A percentile compares a stretch with the other conserved stretches of the same genome.
These are phyloP conservation scores for Herpailurus yagouaroundi DNA, from an alignment of 2,113 vertebrate genomes.

Conservation along the genomic window DNA sequence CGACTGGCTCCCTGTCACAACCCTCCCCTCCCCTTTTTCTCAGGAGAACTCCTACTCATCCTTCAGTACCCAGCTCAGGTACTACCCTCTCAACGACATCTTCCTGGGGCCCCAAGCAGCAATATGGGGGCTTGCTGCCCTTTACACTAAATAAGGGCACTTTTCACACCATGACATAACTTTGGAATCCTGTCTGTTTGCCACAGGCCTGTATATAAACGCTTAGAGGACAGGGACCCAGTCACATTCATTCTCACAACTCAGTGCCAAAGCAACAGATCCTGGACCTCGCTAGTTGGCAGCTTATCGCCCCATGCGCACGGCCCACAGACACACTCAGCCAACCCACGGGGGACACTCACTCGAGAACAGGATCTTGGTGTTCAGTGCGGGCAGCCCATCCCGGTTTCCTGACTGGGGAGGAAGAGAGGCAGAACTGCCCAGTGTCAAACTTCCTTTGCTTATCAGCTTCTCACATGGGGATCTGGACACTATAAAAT, in stretches of 20 bases:
- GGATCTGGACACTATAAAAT: constrained; percentile 87
- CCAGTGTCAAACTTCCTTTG: constrained; percentile 90
- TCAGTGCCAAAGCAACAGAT: background rate
- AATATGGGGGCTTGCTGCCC: fast-evolving
- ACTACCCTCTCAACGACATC: background rate
- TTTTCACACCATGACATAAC: fast-evolving
- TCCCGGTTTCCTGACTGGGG: constrained; percentile 92
- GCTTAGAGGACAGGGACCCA: background rate
- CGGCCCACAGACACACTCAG: fast-evolving
- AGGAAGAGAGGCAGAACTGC: constrained; percentile 94
- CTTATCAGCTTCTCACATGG: constrained; percentile 94
- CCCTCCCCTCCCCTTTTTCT: background rate
- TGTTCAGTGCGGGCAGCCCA: constrained; percentile 91
- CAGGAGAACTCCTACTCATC: background rate
- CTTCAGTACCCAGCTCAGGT: background rate
- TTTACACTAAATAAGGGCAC: background rate
- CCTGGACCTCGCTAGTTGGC: background rate
- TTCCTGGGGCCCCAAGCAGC: background rate
- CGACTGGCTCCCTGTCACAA: fast-evolving
- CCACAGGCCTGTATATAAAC: fast-evolving
- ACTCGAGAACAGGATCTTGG: constrained; percentile 95
- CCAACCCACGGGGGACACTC: constrained; percentile 68
- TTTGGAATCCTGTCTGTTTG: background rate
- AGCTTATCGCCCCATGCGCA: fast-evolving
- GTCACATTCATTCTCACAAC: no score